Evolutionary conservation across 2,888 invertebrate genomes (phyloP).

Genomic region (Pharmacophagus antenor): DNA sequence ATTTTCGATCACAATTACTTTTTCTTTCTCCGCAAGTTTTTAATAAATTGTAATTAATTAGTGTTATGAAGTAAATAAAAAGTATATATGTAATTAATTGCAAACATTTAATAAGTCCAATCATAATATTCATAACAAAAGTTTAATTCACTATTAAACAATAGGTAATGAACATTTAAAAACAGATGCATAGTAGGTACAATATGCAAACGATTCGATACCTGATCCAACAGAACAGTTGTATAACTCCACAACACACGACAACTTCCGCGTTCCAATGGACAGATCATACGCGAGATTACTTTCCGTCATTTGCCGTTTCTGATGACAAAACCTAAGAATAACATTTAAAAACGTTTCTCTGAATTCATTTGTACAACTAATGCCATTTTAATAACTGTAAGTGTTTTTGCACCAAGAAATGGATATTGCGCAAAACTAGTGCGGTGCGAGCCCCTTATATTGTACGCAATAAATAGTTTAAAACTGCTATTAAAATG

Average conservation of each 20-base stretch:
- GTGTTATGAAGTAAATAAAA: no score
- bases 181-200: background rate
- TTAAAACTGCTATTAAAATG: background rate
- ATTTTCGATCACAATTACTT: no score
- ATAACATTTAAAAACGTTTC: slow-evolving; percentile 10
- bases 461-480: background rate
- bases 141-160: no score
- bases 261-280: slow-evolving; percentile 3
- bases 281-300: background rate
- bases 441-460: background rate
- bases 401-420: slow-evolving; percentile 8
- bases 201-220: background rate
- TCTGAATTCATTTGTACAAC: slow-evolving; percentile 7
- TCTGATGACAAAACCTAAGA: slow-evolving; percentile 8
- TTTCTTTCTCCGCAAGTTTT: no score
- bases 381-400: slow-evolving; percentile 29
- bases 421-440: slow-evolving; percentile 1
- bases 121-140: no score
- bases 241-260: background rate
- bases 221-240: background rate
- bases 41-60: no score
- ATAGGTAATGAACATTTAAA: no score
- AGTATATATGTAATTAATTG: no score
- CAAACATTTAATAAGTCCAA: no score
- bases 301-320: slow-evolving; percentile 14